Percentiles rank a stretch among this genome's conserved stretches.
Evolutionary conservation across 2,113 vertebrate species (phyloP).

Genomic region (Todiramphus chloris): DNA sequence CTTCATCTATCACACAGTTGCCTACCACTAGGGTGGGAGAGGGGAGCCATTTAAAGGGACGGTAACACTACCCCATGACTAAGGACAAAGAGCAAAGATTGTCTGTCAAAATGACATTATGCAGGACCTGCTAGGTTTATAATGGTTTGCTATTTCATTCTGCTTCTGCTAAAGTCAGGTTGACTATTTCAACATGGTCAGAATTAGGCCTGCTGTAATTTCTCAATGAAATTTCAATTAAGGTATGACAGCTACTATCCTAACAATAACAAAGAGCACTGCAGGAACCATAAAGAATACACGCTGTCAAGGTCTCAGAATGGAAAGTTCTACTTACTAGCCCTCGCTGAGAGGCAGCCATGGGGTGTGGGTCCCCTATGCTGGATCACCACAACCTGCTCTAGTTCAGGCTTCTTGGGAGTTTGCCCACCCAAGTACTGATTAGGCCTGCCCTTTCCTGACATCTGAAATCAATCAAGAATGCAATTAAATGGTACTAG

Average conservation of each 20-base stretch:
- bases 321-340: background rate
- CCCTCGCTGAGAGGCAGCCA: background rate
- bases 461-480: background rate
- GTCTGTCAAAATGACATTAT: background rate
- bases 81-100: background rate
- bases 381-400: background rate
- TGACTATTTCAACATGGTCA: background rate
- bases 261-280: background rate
- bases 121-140: background rate
- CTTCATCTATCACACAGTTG: background rate
- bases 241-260: background rate
- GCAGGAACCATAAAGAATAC: background rate
- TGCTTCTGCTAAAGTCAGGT: background rate
- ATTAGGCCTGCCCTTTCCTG: background rate
- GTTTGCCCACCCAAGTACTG: background rate
- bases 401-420: background rate
- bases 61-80: background rate
- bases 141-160: background rate
- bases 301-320: background rate
- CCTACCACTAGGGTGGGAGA: background rate
- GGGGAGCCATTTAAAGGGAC: background rate
- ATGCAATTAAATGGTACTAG: background rate
- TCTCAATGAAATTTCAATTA: background rate
- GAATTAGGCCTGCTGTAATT: background rate
- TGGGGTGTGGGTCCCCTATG: fast-evolving